phyloP scores from a whole-genome alignment of 2,797 vertebrate genomes.

The Acanthurus lineatus region DNA sequence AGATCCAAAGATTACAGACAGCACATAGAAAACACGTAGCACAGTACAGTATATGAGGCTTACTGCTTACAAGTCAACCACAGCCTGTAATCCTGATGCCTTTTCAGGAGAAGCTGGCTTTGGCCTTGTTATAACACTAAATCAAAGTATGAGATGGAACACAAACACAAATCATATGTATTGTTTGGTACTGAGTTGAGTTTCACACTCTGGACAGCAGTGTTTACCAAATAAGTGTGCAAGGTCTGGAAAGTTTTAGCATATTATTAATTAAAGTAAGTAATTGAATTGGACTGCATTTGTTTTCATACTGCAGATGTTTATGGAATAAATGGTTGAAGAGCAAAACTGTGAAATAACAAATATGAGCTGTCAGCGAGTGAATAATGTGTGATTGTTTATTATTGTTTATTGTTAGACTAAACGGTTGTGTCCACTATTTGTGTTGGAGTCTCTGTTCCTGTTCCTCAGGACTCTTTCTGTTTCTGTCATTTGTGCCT shows the following conservation, averaged over 20 bases:
- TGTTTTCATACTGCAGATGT: not conserved
- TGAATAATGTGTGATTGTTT: not conserved
- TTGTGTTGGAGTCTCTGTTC: constrained; percentile 1
- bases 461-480: constrained; percentile 21
- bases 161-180: not conserved
- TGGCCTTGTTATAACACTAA: constrained; percentile 11
- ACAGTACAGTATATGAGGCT: constrained; percentile 11
- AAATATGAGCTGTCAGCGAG: not conserved
- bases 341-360: too few species aligned
- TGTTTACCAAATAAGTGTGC: not conserved
- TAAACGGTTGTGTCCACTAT: constrained; percentile 19
- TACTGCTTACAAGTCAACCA: constrained; percentile 11
- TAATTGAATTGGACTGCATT: not conserved
- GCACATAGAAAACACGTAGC: not conserved
- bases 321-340: not conserved
- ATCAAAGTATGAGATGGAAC: constrained; percentile 6
- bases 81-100: constrained; percentile 11
- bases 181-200: not conserved
- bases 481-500: constrained; percentile 25
- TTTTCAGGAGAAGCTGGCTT: constrained; percentile 28
- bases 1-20: constrained; percentile 38
- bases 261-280: not conserved
- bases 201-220: constrained; percentile 4
- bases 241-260: not conserved
- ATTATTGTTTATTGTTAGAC: constrained; percentile 15